Evolutionary conservation across 30 jellyfish, hydroid and myxozoan species (phyloP), one percentile per base, ranked within the genome.

Genomic region (Chironex yamaguchii): DNA sequence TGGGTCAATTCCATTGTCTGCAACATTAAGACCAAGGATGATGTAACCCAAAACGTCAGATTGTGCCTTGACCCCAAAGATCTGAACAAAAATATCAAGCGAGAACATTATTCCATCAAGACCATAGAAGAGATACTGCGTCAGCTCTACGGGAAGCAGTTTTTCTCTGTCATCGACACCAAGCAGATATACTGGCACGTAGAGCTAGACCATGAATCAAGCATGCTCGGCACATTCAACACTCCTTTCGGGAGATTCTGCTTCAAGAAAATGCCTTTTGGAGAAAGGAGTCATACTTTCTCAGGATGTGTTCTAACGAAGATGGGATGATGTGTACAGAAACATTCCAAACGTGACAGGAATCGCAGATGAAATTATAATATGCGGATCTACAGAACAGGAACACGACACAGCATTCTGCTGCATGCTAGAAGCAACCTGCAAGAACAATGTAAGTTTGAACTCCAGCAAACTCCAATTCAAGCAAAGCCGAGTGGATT

Each of bases 211-310:
- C 82, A 84, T 9, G 58, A 22, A 17, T 34, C 74, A 34, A 71
- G 89, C 76, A 26, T 49, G 24, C 62, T 84, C 53, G 70, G 82
- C n/a, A 84, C 88, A 33, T 84, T 84, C 24, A 24, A 28, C 22
- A 71, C 81, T 4, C 88, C 94, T 26, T 49, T 32, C 34, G 94
- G 94, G 4, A 49, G 84, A 49, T 84, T 29, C 34, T 58, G 9
- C 32, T 84, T 31, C 27, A 72, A 31, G 28, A 4, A 65, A 29
- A 76, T n/a, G n/a, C n/a, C n/a, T n/a, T n/a, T n/a, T n/a, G n/a
- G n/a, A n/a, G n/a, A n/a, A n/a, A n/a, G n/a, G n/a, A n/a, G n/a
- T n/a, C n/a, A n/a, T n/a, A n/a, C n/a, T n/a, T n/a, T n/a, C n/a
- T n/a, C n/a, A n/a, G n/a, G n/a, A n/a, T n/a, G n/a, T n/a, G n/a